Conservation (phyloP, 1,140 invertebrate species). For the Sitophilus oryzae region DNA sequence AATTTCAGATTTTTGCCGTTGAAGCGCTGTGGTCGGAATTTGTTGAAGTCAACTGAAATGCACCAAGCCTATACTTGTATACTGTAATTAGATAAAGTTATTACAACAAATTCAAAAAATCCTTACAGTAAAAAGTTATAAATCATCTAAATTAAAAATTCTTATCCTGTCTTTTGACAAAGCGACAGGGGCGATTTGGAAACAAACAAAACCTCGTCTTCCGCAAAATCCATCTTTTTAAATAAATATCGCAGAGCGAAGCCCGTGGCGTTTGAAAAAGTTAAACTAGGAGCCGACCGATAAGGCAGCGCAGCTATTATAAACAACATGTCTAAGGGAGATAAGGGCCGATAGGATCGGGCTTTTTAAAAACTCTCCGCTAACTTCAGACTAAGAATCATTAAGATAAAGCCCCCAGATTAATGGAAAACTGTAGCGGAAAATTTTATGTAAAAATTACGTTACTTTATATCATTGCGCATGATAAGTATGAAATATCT, state of each 20-base stretch:
- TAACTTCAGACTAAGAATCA: slow-evolving; percentile 44
- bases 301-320: slow-evolving; percentile 24
- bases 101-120: no score
- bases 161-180: no score
- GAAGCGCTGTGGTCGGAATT: no score
- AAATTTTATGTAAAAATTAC: slow-evolving; percentile 46
- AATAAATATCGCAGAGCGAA: slow-evolving; percentile 21
- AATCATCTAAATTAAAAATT: no score
- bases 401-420: slow-evolving; percentile 44
- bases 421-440: slow-evolving; percentile 45
- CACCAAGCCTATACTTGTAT: no score
- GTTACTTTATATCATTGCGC: slow-evolving; percentile 42
- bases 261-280: slow-evolving; percentile 25
- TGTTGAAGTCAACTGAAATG: no score
- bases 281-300: slow-evolving; percentile 24
- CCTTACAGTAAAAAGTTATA: no score
- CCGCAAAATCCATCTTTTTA: slow-evolving; percentile 23
- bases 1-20: no score
- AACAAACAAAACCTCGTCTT: no score
- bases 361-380: slow-evolving; percentile 42
- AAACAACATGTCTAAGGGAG: slow-evolving; percentile 35
- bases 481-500: slow-evolving; percentile 43
- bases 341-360: slow-evolving; percentile 36
- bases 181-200: no score
- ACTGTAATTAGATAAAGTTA: no score